Base-by-base conservation (phyloP, 2,888 invertebrate genomes). In the Incurvaria masculella region DNA sequence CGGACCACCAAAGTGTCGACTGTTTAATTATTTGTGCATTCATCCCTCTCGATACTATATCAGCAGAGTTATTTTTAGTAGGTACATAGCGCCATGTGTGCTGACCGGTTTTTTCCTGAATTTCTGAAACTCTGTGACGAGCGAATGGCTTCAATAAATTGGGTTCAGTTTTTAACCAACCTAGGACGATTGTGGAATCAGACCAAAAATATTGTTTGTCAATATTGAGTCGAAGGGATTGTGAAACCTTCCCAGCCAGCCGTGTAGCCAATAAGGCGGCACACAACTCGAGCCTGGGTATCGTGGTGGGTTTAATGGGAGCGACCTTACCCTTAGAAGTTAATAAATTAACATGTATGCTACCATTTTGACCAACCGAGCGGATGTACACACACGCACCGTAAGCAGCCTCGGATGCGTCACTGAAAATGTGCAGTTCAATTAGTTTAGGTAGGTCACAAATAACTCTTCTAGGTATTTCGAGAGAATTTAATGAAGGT, bases 201-300 rank as follows among this genome's bases (percentile, higher is more conserved):
- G 39, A 19, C 46, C 46, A 46, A 46, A 41, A 46, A 6, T 26
- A 17, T 16, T 18, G 10, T 18, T n/a, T 21, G 16, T 41, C n/a
- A 11, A 46, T 23, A 6, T 4, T 5, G 23, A 2, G 14, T 14
- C 42, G 16, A 2, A 46, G 20, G 2, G 42, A 23, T n/a, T 26
- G 11, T 14, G 19, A 19, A 14, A 14, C n/a, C 14, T 4, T 44
- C n/a, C 23, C 11, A 4, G 20, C 40, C 23, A 54, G 17, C 16
- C 47, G 47, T 46, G 51, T 14, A 21, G 16, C 50, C 6, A 51
- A 4, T 11, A 52, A n/a, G 1, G 54, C 54, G 6, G 47, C 51
- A 21, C 54, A 54, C 8, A 53, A 42, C 21, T 54, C 54, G 6
- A 54, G 46, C 2, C 52, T 44, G 1, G 51, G 52, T 4, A 51